Evolutionary conservation across 1,140 invertebrate species (phyloP), one percentile per base, ranked within the genome.

Genomic region (Acromyrmex heyeri): DNA sequence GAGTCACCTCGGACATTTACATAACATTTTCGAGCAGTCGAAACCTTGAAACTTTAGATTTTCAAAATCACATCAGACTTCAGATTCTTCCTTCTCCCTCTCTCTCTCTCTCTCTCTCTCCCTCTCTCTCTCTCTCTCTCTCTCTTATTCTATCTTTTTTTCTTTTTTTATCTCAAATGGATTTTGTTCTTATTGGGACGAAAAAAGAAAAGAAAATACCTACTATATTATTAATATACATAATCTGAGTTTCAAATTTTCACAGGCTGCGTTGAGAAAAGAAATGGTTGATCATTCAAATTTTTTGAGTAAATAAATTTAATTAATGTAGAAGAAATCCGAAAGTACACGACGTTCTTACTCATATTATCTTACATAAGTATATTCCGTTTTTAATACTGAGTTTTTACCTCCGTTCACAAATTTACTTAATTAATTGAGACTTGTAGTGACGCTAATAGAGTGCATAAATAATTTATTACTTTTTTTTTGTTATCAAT

Each of bases 381-480:
- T 24, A n/a, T 69, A 48, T 69, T 69, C 21, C 2, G 38, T 30
- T 73, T 73, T 53, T 55, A 75, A 34, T 44, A 44, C 2, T 3
- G 38, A 44, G 38, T 44, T 44, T 12, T 14, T 34, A 50, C 14
- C 1, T 24, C 21, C 0, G 34, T 34, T 73, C 53, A 34, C n/a
- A 21, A 34, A 75, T 75, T 18, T 14, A 14, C 7, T 73, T 24
- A 18, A 18, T 0, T 75, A 38, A 38, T 14, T 57, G 14, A 55
- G n/a, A 16, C 10, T 59, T 27, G 7, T 21, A 34, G 10, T 21
- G 30, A 6, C 10, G 14, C 0, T 48, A 59, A 44, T n/a, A 77
- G 2, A 38, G 0, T 24, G 14, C 1, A 81, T 69, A 44, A 57
- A 81, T 81, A 69, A 69, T 69, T 55, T 38, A 67, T 34, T n/a